Conservation (phyloP, 2,888 invertebrate species). For the Dusona sp. region DNA sequence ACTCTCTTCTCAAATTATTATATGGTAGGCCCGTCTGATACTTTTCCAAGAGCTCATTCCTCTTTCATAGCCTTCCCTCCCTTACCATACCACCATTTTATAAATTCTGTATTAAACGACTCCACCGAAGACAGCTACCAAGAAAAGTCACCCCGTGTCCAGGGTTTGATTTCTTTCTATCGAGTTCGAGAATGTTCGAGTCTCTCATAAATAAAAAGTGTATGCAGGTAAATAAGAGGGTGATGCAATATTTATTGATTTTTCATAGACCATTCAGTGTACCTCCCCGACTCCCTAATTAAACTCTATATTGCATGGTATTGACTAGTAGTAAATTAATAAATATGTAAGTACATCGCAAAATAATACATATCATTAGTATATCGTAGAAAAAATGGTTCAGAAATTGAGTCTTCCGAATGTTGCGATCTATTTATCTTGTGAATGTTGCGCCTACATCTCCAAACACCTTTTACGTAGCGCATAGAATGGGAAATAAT, state of each 20-base stretch:
- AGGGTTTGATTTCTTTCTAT: neutral
- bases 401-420: neutral
- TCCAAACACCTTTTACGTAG: neutral
- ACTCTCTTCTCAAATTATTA: too few relatives aligned
- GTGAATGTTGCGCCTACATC: neutral
- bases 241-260: too few relatives aligned
- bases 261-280: too few relatives aligned
- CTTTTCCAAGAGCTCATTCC: neutral
- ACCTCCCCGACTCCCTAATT: too few relatives aligned
- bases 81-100: constrained; percentile 38
- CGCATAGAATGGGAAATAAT: constrained; percentile 35
- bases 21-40: neutral
- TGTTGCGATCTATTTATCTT: neutral
- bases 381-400: neutral
- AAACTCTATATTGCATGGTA: too few relatives aligned
- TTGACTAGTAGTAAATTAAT: too few relatives aligned
- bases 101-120: constrained; percentile 58
- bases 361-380: too few relatives aligned
- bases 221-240: too few relatives aligned
- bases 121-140: neutral
- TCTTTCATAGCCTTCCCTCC: neutral
- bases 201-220: neutral
- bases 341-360: neutral
- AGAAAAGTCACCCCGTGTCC: neutral
- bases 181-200: neutral